phyloP scores from a whole-genome alignment of 2,113 vertebrate genomes.

The Gulo gulo region DNA sequence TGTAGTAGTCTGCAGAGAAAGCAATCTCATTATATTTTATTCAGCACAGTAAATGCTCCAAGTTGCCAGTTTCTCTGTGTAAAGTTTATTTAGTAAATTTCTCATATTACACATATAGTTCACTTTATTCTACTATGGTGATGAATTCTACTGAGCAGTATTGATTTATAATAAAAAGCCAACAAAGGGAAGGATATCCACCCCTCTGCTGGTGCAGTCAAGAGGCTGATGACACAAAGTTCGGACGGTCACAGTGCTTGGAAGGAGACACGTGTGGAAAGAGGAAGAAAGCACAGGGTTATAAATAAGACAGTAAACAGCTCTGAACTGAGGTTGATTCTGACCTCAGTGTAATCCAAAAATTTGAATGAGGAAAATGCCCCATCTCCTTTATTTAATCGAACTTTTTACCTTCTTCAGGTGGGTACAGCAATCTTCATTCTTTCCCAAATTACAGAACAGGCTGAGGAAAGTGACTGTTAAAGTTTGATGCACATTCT shows the following conservation, averaged over 20 bases:
- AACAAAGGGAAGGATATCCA: constrained; percentile 55
- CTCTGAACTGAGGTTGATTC: not conserved
- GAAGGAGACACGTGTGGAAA: constrained; percentile 54
- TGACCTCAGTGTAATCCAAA: not conserved
- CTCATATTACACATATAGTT: not conserved
- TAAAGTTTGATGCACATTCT: not conserved
- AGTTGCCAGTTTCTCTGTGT: not conserved
- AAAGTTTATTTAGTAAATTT: not conserved
- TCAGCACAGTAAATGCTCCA: not conserved
- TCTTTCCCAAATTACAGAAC: not conserved
- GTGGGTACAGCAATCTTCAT: not conserved
- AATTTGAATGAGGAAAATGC: not conserved
- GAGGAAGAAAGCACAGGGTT: constrained; percentile 55
- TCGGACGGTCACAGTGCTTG: constrained; percentile 63
- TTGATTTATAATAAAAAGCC: not conserved
- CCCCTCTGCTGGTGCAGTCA: constrained; percentile 72
- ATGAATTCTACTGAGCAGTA: not conserved
- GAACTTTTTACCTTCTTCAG: not conserved
- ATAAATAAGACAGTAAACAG: constrained; percentile 34
- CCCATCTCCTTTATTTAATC: not conserved
- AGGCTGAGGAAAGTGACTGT: not conserved
- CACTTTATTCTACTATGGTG: not conserved
- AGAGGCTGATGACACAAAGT: constrained; percentile 57
- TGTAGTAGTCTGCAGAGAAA: not conserved
- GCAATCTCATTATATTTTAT: not conserved